Evolutionary conservation across 2,797 vertebrate species (phyloP), one percentile per base, ranked within the genome.

Genomic region (Oryzias sinensis): DNA sequence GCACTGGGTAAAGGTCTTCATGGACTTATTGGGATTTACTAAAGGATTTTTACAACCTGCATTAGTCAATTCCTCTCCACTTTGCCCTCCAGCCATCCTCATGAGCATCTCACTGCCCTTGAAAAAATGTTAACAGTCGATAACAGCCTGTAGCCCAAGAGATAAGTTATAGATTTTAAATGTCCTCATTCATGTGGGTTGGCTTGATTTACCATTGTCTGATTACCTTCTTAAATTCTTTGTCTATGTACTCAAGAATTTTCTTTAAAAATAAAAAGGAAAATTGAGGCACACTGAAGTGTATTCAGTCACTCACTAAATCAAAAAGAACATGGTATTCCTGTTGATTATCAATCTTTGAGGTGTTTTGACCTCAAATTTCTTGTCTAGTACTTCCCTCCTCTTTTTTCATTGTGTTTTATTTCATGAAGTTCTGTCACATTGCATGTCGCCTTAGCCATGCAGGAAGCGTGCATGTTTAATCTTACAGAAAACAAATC

Each of bases 281-380:
- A 61, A 65, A 65, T n/a, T 40, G 53, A 79, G 63, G 69, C 52
- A 62, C 70, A 74, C 24, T 57, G 55, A 42, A 78, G 20, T 73
- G 29, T 11, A 33, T 65, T 62, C n/a, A 62, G 47, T 20, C 20
- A 22, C 20, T 22, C 20, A 22, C 20, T 22, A 22, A 2, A 22
- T 22, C 56, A 72, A 61, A 56, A 64, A 59, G 46, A 89, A 87
- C 76, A 81, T 71, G 78, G 81, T 87, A 91, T 89, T 90, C 90
- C 92, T 89, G 86, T 89, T 87, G 85, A 92, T 92, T 90, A 89
- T 83, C 83, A 79, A 82, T 80, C 81, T 86, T 88, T 80, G 53
- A 84, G 87, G 82, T 81, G 82, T 81, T 82, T 74, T 87, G 81
- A 89, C 87, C 82, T 72, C 68, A 81, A 77, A 79, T 73, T 77